A percentile compares a stretch with the other conserved stretches of the same genome.
These are phyloP conservation scores for Bolinopsis microptera DNA, from an alignment of 37 sponge, comb jelly and placozoan species.

Conservation along the genomic window DNA sequence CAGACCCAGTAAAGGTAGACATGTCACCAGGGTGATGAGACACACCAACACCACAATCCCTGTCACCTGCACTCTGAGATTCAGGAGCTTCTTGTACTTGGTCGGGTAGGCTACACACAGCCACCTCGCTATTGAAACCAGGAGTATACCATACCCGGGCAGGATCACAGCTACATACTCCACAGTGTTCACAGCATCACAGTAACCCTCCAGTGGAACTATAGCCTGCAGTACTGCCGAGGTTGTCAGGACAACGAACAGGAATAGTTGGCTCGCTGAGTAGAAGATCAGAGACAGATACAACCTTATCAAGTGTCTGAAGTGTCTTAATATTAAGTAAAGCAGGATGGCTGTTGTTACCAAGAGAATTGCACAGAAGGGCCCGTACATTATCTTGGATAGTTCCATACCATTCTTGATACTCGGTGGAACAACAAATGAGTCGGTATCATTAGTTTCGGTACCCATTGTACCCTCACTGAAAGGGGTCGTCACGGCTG, in stretches of 20 bases:
- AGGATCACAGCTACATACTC: slow-evolving; percentile 4
- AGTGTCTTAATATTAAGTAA: slow-evolving; percentile 20
- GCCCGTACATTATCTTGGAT: slow-evolving; percentile 4
- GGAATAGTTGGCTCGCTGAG: not conserved
- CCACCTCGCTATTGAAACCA: slow-evolving; percentile 18
- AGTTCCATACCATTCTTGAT: not conserved
- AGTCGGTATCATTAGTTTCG: not conserved
- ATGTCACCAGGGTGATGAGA: not conserved
- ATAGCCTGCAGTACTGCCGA: not conserved
- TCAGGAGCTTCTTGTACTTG: not conserved
- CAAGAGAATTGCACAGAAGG: not conserved
- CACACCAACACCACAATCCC: slow-evolving; percentile 21
- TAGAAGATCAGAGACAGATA: slow-evolving; percentile 14
- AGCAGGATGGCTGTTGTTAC: not conserved
- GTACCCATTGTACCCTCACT: not conserved
- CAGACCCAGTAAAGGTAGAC: slow-evolving; percentile 12
- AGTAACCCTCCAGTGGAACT: not conserved
- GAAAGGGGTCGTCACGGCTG: not conserved
- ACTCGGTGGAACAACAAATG: not conserved
- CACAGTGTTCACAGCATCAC: not conserved
- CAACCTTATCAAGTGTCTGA: not conserved
- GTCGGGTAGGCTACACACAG: not conserved
- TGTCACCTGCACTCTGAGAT: not conserved
- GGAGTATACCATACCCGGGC: not conserved
- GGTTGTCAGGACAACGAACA: not conserved